Evolutionary conservation across 2,797 vertebrate genomes (phyloP), one percentile per base, ranked within the genome.

Genomic region (Simalia tracyae): DNA sequence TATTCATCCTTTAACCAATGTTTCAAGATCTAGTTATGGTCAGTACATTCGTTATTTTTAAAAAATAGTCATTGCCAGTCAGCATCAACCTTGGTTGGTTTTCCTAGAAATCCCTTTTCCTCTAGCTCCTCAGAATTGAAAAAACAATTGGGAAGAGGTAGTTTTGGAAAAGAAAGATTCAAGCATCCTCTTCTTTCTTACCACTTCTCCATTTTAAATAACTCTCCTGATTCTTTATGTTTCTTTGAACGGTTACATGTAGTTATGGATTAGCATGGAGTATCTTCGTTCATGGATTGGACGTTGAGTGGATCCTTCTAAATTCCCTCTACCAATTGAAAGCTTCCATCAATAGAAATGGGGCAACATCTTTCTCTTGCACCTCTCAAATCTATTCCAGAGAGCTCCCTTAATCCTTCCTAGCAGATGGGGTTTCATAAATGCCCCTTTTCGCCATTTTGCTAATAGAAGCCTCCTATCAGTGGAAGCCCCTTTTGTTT

Each of bases 131-230:
- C 46, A 88, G 42, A 15, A 10, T 19, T 11, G 57, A 12, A 36
- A 57, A 36, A 84, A 28, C 2, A 50, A 9, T 4, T 22, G 57
- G 64, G 6, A 36, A 26, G 56, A 28, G 0, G 19, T 15, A n/a
- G 22, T 81, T 86, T 66, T 26, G 26, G 50, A 12, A 3, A n/a
- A 6, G 22, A 56, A 59, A 12, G 3, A 46, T 72, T 59, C 15
- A 59, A 42, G 36, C 10, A 46, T 14, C 6, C 10, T 26, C 17
- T 72, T 2, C 9, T 54, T 89, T 50, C 19, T 64, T 26, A 31
- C 9, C 4, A 54, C 50, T 88, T 31, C 28, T 90, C 3, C 92
- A 12, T 90, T 93, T 93, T 61, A 88, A 84, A 22, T 88, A 94
- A 26, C 88, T 57, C 91, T 87, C 22, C 36, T 76, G 8, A 17